Conservation (phyloP, 2,113 vertebrate species). For the Hiodon alosoides region DNA sequence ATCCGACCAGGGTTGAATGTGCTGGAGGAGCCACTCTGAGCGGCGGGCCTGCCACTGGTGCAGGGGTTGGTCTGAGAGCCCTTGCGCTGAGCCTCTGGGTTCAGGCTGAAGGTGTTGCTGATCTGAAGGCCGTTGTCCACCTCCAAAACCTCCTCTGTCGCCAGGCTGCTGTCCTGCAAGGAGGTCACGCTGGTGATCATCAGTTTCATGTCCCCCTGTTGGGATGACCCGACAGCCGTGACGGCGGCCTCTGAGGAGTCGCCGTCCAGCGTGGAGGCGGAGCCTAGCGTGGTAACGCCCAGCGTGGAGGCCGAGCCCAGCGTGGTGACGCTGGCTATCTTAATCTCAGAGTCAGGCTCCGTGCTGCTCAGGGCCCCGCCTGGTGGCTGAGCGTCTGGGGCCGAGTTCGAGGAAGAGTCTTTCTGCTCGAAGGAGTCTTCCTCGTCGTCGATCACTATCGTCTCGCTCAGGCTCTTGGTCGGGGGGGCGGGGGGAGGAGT, state of each 20-base stretch:
- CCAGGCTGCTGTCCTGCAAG: conserved; percentile 73
- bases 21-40: conserved; percentile 63
- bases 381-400: conserved; percentile 22
- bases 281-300: neutral
- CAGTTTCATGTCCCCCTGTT: conserved; percentile 79
- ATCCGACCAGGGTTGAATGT: conserved; percentile 94
- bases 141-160: conserved; percentile 51
- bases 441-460: conserved; percentile 96
- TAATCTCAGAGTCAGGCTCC: conserved; percentile 93
- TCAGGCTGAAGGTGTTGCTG: conserved; percentile 83
- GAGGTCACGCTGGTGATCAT: conserved; percentile 97
- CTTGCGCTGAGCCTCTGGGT: conserved; percentile 50
- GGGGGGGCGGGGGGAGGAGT: conserved; percentile 28
- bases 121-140: conserved; percentile 86
- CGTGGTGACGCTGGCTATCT: conserved; percentile 93
- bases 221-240: conserved; percentile 42
- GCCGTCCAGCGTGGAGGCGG: neutral
- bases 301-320: conserved; percentile 61
- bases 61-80: conserved; percentile 41
- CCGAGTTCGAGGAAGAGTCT: conserved; percentile 48
- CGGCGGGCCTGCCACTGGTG: conserved; percentile 22
- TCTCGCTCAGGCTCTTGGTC: conserved; percentile 73
- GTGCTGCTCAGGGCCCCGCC: conserved; percentile 75
- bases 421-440: conserved; percentile 78
- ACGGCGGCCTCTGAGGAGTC: conserved; percentile 29